Evolutionary conservation across 53 echinoderm and acorn worm species (phyloP), one percentile per base, ranked within the genome.

Genomic region (Apostichopus leukothele): DNA sequence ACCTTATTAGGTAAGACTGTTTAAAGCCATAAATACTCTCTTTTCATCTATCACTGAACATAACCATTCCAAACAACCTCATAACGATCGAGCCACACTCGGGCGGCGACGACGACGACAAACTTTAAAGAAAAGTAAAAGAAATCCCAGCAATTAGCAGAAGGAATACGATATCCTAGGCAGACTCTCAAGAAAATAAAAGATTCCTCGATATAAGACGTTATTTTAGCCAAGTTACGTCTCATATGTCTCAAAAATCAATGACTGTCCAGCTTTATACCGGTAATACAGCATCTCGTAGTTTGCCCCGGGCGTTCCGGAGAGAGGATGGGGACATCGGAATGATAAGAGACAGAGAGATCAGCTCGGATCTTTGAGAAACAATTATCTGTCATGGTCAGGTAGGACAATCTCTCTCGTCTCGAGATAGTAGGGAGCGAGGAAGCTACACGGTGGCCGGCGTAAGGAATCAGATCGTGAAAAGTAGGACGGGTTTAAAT

Each of bases 241-340:
- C 81, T 81, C 81, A 54, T 14, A 81, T 81, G 81, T 81, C 81
- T 20, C 21, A 59, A 81, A 81, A 81, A 54, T 55, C 53, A 81
- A 16, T 19, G 71, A 13, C 14, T 6, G 13, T n/a, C 18, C 6
- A 71, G 18, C 14, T 18, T n/a, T 6, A 71, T 19, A 71, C 71
- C 71, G 18, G 6, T 71, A 71, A 71, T 71, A n/a, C n/a, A 3
- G 71, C 18, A 71, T 71, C 20, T 71, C 18, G n/a, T 19, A 18
- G 13, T 71, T 10, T 10, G 57, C 57, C 57, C 57, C 57, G 10
- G 10, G 57, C 57, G 0, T 4, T 57, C 57, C 39, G 1, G 57
- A 57, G 57, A 57, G 57, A 57, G 9, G 57, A 57, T 1, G 57
- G 57, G 71, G 14, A 19, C 14, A 6, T 18, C 3, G 71, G 71